phyloP scores from a whole-genome alignment of 2,113 vertebrate genomes.

The Eolophus roseicapilla region DNA sequence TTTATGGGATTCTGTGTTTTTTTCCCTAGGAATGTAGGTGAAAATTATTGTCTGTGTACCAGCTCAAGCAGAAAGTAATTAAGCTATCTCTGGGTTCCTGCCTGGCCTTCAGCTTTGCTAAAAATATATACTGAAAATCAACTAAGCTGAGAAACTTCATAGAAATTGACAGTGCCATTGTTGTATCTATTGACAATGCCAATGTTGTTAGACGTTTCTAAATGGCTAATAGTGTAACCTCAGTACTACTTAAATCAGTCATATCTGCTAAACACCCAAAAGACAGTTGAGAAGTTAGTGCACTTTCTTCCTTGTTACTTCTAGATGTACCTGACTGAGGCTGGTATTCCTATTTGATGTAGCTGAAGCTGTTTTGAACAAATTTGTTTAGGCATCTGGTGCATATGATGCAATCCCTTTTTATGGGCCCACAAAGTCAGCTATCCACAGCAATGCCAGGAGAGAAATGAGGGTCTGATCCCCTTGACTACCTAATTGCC shows the following conservation, averaged over 20 bases:
- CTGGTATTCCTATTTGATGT: background rate
- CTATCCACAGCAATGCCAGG: background rate
- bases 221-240: background rate
- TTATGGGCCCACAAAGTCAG: background rate
- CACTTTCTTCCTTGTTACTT: background rate
- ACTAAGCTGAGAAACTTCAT: background rate
- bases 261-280: background rate
- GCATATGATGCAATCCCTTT: background rate
- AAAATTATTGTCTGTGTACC: background rate
- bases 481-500: background rate
- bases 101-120: background rate
- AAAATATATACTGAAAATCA: background rate
- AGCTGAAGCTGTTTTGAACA: background rate
- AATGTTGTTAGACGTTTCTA: background rate
- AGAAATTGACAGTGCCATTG: background rate
- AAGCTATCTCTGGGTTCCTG: background rate
- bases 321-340: background rate
- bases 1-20: background rate
- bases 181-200: background rate
- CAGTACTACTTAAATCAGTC: background rate
- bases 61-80: background rate
- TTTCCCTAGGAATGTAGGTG: background rate
- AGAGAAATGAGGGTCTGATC: background rate
- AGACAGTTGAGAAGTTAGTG: background rate
- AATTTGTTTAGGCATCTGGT: background rate